Conservation (phyloP, 2,888 invertebrate genomes). For the Drosophila barbarae region DNA sequence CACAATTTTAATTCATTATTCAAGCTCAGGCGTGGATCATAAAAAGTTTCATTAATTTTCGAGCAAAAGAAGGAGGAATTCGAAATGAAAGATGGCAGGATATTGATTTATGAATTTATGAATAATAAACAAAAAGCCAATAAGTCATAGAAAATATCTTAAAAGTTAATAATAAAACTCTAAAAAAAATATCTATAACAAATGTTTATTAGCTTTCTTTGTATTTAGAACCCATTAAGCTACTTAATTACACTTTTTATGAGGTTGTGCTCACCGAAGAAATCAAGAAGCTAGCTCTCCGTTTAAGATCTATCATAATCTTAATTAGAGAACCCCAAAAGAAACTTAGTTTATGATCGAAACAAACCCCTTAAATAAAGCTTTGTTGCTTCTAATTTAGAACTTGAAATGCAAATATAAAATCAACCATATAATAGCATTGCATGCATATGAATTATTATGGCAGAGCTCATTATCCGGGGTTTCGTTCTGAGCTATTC, state of each 20-base stretch:
- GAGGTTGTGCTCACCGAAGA: slow-evolving; percentile 1
- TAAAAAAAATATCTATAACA: neutral
- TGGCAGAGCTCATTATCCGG: neutral
- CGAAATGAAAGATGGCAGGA: no score
- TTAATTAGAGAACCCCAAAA: neutral
- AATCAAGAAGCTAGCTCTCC: neutral
- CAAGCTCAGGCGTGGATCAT: slow-evolving; percentile 8
- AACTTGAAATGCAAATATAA: slow-evolving; percentile 23
- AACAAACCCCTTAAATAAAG: neutral
- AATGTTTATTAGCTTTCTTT: neutral
- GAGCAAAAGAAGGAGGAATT: neutral
- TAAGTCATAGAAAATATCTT: neutral
- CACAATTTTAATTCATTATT: slow-evolving; percentile 29
- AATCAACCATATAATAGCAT: slow-evolving; percentile 22
- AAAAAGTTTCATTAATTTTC: slow-evolving; percentile 8
- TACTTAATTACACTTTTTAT: slow-evolving; percentile 1
- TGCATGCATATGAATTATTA: slow-evolving; percentile 31
- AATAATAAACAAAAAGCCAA: neutral
- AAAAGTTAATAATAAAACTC: neutral
- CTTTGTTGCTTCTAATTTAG: slow-evolving; percentile 6
- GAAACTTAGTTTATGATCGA: neutral
- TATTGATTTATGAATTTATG: neutral
- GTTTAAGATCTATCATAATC: neutral
- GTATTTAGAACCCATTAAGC: neutral
- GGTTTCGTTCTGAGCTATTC: slow-evolving; percentile 11